These are phyloP conservation scores for Gastracanthus pulcherrimus DNA, from an alignment of 2,888 invertebrate species.

Conservation along the genomic window DNA sequence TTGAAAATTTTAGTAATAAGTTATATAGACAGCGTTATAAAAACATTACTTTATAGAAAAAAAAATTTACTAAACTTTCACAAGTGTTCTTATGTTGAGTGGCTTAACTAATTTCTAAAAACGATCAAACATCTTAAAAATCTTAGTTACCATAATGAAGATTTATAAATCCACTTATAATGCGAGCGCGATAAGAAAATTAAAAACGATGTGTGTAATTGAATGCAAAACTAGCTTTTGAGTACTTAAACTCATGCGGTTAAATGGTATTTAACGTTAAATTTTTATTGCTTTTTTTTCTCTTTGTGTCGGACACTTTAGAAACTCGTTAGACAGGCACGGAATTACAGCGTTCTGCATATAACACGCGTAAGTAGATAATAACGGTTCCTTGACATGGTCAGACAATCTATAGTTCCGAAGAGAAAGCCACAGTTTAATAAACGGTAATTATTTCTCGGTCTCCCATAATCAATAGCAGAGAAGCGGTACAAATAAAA, in stretches of 20 bases:
- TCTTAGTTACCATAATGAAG: not conserved
- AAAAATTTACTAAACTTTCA: too few relatives aligned
- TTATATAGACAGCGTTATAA: too few relatives aligned
- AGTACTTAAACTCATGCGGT: constrained; percentile 53
- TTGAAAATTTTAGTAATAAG: too few relatives aligned
- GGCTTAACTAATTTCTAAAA: too few relatives aligned
- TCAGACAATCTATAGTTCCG: constrained; percentile 57
- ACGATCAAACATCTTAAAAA: not conserved
- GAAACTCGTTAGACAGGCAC: constrained; percentile 59
- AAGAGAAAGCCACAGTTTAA: constrained; percentile 58
- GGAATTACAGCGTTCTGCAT: constrained; percentile 58
- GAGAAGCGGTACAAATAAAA: constrained; percentile 57
- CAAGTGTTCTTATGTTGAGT: too few relatives aligned
- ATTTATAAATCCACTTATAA: constrained; percentile 14
- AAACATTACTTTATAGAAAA: too few relatives aligned
- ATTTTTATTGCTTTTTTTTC: constrained; percentile 53
- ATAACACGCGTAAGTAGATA: constrained; percentile 58
- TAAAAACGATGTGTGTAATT: constrained; percentile 57
- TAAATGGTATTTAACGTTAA: constrained; percentile 57
- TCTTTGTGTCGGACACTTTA: constrained; percentile 54
- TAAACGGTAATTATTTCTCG: constrained; percentile 58
- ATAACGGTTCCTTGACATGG: constrained; percentile 59
- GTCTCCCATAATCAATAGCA: constrained; percentile 58
- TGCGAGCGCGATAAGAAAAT: constrained; percentile 44
- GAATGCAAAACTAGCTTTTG: constrained; percentile 55